phyloP scores from a whole-genome alignment of 2,888 invertebrate genomes.

The Globia sparganii region DNA sequence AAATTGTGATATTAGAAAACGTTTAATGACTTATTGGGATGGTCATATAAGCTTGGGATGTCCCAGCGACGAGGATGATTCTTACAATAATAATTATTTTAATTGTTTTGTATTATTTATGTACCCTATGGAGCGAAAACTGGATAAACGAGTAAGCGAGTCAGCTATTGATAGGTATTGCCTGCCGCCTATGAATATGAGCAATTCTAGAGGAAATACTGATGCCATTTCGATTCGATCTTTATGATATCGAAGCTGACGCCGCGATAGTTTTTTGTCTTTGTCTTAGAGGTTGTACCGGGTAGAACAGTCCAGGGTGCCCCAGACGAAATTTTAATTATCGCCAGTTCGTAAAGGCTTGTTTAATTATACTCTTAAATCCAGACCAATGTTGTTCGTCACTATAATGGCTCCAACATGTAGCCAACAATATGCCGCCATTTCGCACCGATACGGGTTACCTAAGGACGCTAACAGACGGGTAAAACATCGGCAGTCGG shows the following conservation, averaged over 20 bases:
- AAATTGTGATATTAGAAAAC: slow-evolving; percentile 18
- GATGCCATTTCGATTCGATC: not conserved
- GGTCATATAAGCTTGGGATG: not conserved
- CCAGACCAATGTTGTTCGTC: not conserved
- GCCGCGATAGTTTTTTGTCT: not conserved
- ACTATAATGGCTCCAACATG: not conserved
- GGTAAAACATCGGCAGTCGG: not conserved
- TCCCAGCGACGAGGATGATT: not conserved
- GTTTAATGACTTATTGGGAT: slow-evolving; percentile 5
- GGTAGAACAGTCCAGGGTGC: no score
- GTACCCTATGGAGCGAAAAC: not conserved
- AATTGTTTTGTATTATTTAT: not conserved
- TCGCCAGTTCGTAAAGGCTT: no score
- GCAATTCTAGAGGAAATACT: not conserved
- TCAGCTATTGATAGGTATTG: not conserved
- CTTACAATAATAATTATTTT: not conserved
- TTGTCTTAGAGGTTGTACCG: not conserved
- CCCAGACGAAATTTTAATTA: no score
- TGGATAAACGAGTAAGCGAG: slow-evolving; percentile 8
- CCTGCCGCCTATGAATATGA: not conserved
- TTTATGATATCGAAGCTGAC: not conserved
- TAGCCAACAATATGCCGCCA: no score
- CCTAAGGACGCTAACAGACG: not conserved
- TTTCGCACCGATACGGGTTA: not conserved
- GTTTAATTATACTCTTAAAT: not conserved